Percentiles rank a stretch among this genome's conserved stretches.
phyloP scores from a whole-genome alignment of 37 sponge, comb jelly and placozoan species.

The Agelas oroides region DNA sequence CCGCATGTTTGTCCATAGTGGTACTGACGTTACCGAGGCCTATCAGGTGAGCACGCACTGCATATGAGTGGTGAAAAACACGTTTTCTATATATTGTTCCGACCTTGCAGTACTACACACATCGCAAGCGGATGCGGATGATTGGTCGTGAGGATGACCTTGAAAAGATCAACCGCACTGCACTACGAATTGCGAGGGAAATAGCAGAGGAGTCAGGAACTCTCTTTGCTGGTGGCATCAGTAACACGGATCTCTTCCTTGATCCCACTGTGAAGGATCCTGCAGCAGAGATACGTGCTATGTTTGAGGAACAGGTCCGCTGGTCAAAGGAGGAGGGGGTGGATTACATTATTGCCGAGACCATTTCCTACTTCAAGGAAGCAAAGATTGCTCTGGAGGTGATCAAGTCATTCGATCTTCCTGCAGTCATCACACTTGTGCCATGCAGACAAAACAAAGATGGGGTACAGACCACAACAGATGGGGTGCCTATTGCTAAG shows the following conservation, averaged over 20 bases:
- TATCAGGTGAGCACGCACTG: conserved; percentile 26
- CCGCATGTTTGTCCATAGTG: conserved; percentile 65
- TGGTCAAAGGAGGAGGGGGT: conserved; percentile 69
- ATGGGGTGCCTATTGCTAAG: conserved; percentile 44
- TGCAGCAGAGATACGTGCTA: conserved; percentile 12
- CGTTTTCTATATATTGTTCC: too few species aligned
- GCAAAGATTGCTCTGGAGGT: conserved; percentile 60
- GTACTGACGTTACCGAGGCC: conserved; percentile 73
- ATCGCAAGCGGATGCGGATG: conserved; percentile 48
- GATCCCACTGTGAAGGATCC: not conserved
- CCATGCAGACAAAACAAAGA: not conserved
- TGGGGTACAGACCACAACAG: not conserved
- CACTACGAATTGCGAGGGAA: conserved; percentile 56
- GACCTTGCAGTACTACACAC: conserved; percentile 64
- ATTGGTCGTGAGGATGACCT: conserved; percentile 62
- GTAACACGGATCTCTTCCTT: conserved; percentile 31
- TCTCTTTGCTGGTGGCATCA: conserved; percentile 63
- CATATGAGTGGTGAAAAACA: too few species aligned
- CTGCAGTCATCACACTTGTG: conserved; percentile 39
- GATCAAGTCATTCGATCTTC: conserved; percentile 50
- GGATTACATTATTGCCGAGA: conserved; percentile 70
- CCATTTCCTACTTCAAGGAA: conserved; percentile 32
- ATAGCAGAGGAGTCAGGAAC: conserved; percentile 56
- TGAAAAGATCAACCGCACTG: conserved; percentile 62
- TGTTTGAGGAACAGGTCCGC: conserved; percentile 56